Evolutionary conservation across 2,888 invertebrate genomes (phyloP), one percentile per base, ranked within the genome.

Genomic region (Patella pellucida): DNA sequence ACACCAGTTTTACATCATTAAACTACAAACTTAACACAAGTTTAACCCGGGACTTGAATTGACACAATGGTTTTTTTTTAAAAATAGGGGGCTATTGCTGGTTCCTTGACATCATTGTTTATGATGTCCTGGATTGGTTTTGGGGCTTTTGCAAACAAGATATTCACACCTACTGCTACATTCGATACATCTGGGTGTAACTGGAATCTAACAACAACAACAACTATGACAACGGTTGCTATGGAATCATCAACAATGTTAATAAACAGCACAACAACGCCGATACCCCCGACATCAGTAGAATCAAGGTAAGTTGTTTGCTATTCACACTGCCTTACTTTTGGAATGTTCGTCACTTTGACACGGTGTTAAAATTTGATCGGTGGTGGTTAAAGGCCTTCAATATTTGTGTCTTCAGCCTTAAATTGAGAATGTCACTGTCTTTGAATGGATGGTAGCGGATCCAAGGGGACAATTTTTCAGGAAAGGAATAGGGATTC

Each of bases 101-200:
- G 82, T 1, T 41, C 71, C 16, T 12, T 81, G 23, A 75, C 70
- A 4, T 77, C 80, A 7, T 72, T 79, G 23, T 75, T 52, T n/a
- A 69, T 82, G n/a, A 71, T 78, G 72, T 62, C 75, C 14, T 82
- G 82, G 82, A 73, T 82, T 16, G 80, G 80, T 12, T 70, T 82
- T 52, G 80, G 78, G 9, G 77, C 80, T 52, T 81, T 78, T 71
- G 77, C 75, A 27, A 72, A 81, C 71, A 73, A 77, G n/a, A 31
- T 78, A 31, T 73, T 41, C 9, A 76, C 77, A 2, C 72, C 75
- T 7, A 23, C 12, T 1, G 72, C 79, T 9, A 71, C 76, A 16
- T 71, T 75, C 51, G 56, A 27, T n/a, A 75, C 75, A 5, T 52
- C 31, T 3, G 77, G 70, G 31, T 82, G 82, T 62, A 81, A 81